phyloP scores from a whole-genome alignment of 2,113 vertebrate genomes.

The Progne subis region DNA sequence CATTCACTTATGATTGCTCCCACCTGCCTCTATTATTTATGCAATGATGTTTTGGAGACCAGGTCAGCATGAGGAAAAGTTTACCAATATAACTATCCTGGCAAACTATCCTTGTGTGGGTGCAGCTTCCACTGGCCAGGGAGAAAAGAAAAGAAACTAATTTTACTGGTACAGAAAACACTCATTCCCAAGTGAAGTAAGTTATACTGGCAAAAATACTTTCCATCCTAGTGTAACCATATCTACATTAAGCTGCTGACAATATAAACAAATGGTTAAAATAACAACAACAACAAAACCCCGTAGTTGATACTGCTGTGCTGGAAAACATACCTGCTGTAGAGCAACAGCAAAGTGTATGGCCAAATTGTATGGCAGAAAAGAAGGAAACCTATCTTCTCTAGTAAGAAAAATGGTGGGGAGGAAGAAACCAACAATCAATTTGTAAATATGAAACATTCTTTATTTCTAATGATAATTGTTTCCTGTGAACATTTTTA shows the following conservation, averaged over 20 bases:
- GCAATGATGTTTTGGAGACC: conserved; percentile 37
- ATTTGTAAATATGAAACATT: not conserved
- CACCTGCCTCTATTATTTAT: conserved; percentile 50
- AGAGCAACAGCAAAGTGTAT: not conserved
- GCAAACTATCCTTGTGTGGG: not conserved
- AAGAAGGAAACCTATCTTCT: not conserved
- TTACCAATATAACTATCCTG: conserved; percentile 12
- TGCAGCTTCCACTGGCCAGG: not conserved
- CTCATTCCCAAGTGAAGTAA: not conserved
- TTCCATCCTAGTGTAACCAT: not conserved
- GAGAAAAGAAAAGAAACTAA: not conserved
- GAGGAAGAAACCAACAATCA: not conserved
- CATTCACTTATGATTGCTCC: not conserved
- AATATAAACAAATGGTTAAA: not conserved
- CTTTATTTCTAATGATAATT: not conserved
- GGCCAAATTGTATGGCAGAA: not conserved
- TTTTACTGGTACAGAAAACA: not conserved
- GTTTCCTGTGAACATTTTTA: not conserved
- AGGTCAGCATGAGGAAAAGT: conserved; percentile 36
- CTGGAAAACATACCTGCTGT: not conserved
- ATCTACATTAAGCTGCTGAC: not conserved
- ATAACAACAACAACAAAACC: not conserved
- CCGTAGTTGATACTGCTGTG: not conserved
- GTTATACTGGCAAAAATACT: not conserved
- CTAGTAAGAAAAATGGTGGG: not conserved